These are phyloP conservation scores for Campaea margaritaria DNA, from an alignment of 2,888 invertebrate species.

Conservation along the genomic window DNA sequence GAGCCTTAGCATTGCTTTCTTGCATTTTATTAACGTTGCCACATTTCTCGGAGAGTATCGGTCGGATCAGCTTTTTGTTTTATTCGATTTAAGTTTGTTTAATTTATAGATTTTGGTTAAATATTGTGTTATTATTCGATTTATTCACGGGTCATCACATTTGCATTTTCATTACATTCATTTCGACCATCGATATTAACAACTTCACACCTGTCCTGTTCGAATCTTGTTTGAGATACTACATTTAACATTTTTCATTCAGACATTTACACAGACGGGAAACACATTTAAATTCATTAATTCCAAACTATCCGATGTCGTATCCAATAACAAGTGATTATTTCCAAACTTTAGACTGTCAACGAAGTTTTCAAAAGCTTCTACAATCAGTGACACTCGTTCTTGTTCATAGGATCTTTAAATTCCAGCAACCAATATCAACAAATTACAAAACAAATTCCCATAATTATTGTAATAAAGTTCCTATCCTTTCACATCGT, in stretches of 20 bases:
- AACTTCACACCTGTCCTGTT: constrained; percentile 44
- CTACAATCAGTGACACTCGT: not conserved
- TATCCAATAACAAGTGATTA: not conserved
- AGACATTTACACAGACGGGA: constrained; percentile 10
- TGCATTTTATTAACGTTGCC: constrained; percentile 14
- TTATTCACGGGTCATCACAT: constrained; percentile 55
- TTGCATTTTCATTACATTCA: constrained; percentile 55
- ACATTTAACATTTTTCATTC: constrained; percentile 40
- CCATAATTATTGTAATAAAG: constrained; percentile 48
- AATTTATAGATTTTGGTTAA: constrained; percentile 24
- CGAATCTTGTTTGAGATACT: constrained; percentile 45
- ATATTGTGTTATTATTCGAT: constrained; percentile 33
- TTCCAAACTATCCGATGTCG: not conserved
- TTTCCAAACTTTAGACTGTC: not conserved
- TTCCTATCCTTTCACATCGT: constrained; percentile 52
- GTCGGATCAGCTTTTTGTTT: constrained; percentile 35
- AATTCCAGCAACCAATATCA: constrained; percentile 3
- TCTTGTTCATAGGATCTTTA: not conserved
- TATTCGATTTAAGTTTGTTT: constrained; percentile 31
- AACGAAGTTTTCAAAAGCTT: not conserved
- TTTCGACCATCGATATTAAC: constrained; percentile 49
- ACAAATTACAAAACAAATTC: constrained; percentile 39
- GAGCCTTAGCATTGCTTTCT: constrained; percentile 6
- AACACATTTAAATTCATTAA: constrained; percentile 14
- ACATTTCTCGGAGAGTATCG: constrained; percentile 26